phyloP scores from a whole-genome alignment of 2,888 invertebrate species.

The Eristalis pertinax region DNA sequence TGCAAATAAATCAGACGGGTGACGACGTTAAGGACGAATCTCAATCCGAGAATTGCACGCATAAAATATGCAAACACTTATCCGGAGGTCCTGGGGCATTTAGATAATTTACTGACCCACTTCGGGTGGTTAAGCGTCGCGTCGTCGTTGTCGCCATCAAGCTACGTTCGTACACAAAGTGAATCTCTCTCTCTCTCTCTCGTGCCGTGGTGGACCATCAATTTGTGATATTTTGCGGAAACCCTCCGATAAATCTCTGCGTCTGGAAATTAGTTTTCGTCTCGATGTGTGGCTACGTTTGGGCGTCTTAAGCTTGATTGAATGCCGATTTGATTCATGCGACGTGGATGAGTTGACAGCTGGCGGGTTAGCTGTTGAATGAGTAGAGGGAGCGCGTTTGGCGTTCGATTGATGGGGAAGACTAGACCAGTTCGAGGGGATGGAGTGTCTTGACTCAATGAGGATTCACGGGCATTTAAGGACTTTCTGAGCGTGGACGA shows the following conservation, averaged over 20 bases:
- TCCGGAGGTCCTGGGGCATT: constrained; percentile 3
- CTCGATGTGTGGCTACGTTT: not conserved
- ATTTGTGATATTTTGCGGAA: constrained; percentile 14
- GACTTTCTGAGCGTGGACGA: too few species aligned
- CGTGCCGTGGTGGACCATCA: constrained; percentile 6
- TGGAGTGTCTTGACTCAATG: too few species aligned
- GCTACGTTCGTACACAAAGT: not conserved
- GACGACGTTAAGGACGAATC: not conserved
- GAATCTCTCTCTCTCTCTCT: not conserved
- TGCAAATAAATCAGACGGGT: not conserved
- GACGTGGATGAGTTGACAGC: not conserved
- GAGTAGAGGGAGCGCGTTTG: not conserved
- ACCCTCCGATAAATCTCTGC: constrained; percentile 8
- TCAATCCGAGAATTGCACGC: not conserved
- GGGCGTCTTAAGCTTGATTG: not conserved
- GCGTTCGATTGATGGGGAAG: too few species aligned
- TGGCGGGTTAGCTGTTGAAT: not conserved
- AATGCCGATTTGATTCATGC: constrained; percentile 17
- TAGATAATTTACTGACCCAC: constrained; percentile 29
- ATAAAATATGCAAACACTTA: constrained; percentile 9
- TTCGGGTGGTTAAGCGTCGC: not conserved
- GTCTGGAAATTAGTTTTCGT: constrained; percentile 24
- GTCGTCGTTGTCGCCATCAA: not conserved
- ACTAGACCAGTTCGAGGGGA: too few species aligned
- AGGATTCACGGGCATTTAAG: too few species aligned